A percentile compares a stretch with the other conserved stretches of the same genome.
Evolutionary conservation across 1,140 invertebrate species (phyloP).

Genomic region (Eupristina koningsbergeri): DNA sequence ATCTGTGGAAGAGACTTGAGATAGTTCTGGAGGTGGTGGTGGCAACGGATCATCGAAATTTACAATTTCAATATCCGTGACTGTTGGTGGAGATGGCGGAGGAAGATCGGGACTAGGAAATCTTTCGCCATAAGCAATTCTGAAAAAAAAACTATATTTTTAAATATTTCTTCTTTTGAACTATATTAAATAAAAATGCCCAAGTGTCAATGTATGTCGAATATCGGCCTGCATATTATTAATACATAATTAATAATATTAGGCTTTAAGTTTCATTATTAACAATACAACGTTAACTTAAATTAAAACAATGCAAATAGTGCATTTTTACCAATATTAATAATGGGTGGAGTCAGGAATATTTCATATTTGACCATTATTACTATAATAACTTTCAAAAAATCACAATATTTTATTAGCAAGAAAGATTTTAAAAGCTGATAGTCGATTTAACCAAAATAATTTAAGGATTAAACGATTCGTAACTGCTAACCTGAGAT

Average conservation of each 20-base stretch:
- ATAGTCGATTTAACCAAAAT: not conserved
- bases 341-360: too few species aligned
- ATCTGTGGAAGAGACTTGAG: constrained; percentile 52
- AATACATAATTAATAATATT: too few species aligned
- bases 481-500: constrained; percentile 74
- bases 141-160: constrained; percentile 48
- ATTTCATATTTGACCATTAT: too few species aligned
- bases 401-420: too few species aligned
- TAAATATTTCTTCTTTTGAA: not conserved
- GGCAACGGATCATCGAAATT: constrained; percentile 81
- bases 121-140: constrained; percentile 67
- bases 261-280: too few species aligned
- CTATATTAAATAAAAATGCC: not conserved
- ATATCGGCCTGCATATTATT: too few species aligned
- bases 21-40: constrained; percentile 79
- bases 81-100: constrained; percentile 79
- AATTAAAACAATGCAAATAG: too few species aligned
- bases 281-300: too few species aligned
- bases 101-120: constrained; percentile 82
- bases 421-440: too few species aligned
- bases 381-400: too few species aligned
- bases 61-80: constrained; percentile 77
- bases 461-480: not conserved
- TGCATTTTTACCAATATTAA: too few species aligned
- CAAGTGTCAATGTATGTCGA: not conserved